Evolutionary conservation across 1,140 invertebrate species (phyloP), one percentile per base, ranked within the genome.

Genomic region (Ips nitidus): DNA sequence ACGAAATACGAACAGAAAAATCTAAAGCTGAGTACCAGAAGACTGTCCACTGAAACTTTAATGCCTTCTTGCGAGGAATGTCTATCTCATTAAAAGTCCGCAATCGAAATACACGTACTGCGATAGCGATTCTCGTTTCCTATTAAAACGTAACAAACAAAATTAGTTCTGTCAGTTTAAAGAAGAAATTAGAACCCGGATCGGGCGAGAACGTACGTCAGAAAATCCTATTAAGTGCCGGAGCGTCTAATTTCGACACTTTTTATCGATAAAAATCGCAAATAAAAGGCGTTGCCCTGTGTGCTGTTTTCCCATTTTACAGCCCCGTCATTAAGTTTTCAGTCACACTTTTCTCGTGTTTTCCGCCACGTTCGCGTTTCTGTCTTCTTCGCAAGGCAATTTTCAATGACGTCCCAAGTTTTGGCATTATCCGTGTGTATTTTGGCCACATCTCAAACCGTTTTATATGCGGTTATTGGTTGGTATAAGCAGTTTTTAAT

Each of bases 301-400:
- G 58, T 45, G 57, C 39, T 62, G 66, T 62, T 69, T 62, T 59
- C 66, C 66, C 62, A 69, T 69, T 69, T 69, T 69, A 61, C 66
- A 69, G 59, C 59, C 22, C 22, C 66, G 52, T n/a, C 59, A 69
- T 61, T 69, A 61, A 60, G 39, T 69, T 69, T 69, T 69, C 66
- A 62, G 66, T 69, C 66, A 69, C 66, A 69, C 66, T 69, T 62
- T 69, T 69, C 59, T 43, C 66, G 45, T 69, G 66, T 69, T 69
- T 69, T 56, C 52, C 22, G 22, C 22, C 22, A 22, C 22, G 22
- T 22, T 22, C 22, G 22, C 22, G 22, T 22, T 22, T 22, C 22
- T 22, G 22, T 22, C 22, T 22, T 22, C 22, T 22, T 22, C 22
- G 22, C 22, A 22, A 22, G 22, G 22, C 22, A 22, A 22, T 22